Percentiles rank a stretch among this genome's conserved stretches.
phyloP scores from a whole-genome alignment of 1,140 invertebrate species.

The Philopotamus ludificatus region DNA sequence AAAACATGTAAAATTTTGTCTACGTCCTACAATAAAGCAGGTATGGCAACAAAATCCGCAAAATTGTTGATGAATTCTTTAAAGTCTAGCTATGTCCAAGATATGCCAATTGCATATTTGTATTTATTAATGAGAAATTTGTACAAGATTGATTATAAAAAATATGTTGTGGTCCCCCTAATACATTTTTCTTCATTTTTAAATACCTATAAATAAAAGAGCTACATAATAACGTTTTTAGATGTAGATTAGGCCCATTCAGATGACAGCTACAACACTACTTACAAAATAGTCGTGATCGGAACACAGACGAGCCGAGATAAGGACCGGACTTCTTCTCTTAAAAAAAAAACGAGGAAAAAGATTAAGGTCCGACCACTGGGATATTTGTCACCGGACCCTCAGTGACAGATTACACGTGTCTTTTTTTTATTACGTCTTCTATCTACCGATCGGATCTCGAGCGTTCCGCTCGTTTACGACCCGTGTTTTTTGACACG shows the following conservation, averaged over 20 bases:
- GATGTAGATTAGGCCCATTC: background rate
- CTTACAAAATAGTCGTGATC: slow-evolving; percentile 19
- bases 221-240: background rate
- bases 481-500: background rate
- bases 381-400: slow-evolving; percentile 23
- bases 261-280: slow-evolving; percentile 20
- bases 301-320: slow-evolving; percentile 3
- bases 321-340: slow-evolving; percentile 6
- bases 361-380: background rate
- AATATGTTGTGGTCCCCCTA: no score
- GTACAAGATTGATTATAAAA: no score
- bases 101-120: no score
- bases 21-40: no score
- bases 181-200: no score
- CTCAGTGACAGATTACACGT: slow-evolving; percentile 22
- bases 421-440: slow-evolving; percentile 4
- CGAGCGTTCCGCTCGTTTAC: slow-evolving; percentile 7
- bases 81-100: no score
- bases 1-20: no score
- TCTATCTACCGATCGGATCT: background rate
- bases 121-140: no score
- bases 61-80: no score
- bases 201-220: background rate
- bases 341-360: background rate
- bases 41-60: no score